Evolutionary conservation across 2,797 vertebrate species (phyloP).

Genomic region (Varecia variegata): DNA sequence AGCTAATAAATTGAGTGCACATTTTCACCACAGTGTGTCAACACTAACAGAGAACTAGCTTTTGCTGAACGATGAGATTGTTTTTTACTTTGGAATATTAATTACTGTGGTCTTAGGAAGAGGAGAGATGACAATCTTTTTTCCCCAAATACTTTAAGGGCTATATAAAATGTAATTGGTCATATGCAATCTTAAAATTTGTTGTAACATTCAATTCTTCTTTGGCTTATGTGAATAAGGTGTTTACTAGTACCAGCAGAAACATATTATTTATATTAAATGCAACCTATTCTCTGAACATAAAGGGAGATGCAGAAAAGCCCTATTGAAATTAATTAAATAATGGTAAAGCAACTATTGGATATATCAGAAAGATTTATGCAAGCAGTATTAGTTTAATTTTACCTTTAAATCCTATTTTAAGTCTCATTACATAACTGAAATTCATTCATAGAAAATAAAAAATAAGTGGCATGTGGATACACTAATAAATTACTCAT

Average conservation of each 20-base stretch:
- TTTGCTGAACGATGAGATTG: not conserved
- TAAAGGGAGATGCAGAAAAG: not conserved
- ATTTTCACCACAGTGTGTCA: not conserved
- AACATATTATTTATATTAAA: not conserved
- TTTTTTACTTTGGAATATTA: not conserved
- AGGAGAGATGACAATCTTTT: not conserved
- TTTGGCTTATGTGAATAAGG: not conserved
- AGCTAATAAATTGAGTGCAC: not conserved
- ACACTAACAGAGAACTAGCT: not conserved
- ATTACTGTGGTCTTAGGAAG: not conserved
- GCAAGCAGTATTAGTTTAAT: not conserved
- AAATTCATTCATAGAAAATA: not conserved
- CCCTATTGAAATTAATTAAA: not conserved
- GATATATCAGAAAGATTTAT: not conserved
- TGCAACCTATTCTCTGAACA: not conserved
- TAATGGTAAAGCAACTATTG: not conserved
- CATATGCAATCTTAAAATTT: not conserved
- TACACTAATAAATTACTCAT: not conserved
- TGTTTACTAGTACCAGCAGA: not conserved
- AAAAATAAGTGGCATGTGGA: not conserved
- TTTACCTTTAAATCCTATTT: not conserved
- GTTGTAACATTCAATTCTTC: not conserved
- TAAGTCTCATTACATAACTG: not conserved
- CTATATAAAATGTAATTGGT: not conserved
- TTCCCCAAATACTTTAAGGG: not conserved